phyloP scores from a whole-genome alignment of 2,113 vertebrate species.

The Scophthalmus maximus region DNA sequence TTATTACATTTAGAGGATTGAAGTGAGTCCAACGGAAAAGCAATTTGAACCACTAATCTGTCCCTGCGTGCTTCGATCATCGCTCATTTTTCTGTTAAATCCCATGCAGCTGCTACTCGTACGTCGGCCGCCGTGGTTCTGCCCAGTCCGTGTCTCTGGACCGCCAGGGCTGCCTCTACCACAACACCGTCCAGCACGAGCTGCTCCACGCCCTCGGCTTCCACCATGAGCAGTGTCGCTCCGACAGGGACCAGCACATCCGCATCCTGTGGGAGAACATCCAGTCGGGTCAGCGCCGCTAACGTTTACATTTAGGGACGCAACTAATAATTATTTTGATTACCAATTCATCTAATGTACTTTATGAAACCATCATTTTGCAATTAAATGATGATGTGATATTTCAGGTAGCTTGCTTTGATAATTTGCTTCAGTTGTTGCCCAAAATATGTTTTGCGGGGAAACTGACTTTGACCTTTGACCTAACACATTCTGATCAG shows the following conservation, averaged over 20 bases:
- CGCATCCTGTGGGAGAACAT: conserved; percentile 76
- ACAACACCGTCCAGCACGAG: conserved; percentile 76
- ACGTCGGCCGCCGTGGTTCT: conserved; percentile 62
- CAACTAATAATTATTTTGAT: neutral
- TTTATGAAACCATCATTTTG: no score
- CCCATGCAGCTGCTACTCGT: conserved; percentile 76
- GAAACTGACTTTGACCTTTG: no score
- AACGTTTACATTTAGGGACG: neutral
- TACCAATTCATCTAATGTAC: no score
- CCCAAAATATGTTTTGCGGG: no score
- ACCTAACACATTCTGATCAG: no score
- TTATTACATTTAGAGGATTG: neutral
- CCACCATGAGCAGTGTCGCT: conserved; percentile 82
- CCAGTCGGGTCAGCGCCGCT: conserved; percentile 33
- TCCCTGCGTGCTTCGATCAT: neutral
- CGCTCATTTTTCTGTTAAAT: neutral
- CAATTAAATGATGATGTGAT: no score
- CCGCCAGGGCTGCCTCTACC: conserved; percentile 71
- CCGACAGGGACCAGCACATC: conserved; percentile 79
- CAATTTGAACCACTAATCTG: no score
- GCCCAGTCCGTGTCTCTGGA: conserved; percentile 75
- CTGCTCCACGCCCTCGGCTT: conserved; percentile 81
- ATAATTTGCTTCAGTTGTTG: no score
- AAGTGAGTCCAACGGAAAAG: neutral
- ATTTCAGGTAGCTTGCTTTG: no score